phyloP scores from a whole-genome alignment of 2,888 invertebrate species.

The Eupithecia subumbrata region DNA sequence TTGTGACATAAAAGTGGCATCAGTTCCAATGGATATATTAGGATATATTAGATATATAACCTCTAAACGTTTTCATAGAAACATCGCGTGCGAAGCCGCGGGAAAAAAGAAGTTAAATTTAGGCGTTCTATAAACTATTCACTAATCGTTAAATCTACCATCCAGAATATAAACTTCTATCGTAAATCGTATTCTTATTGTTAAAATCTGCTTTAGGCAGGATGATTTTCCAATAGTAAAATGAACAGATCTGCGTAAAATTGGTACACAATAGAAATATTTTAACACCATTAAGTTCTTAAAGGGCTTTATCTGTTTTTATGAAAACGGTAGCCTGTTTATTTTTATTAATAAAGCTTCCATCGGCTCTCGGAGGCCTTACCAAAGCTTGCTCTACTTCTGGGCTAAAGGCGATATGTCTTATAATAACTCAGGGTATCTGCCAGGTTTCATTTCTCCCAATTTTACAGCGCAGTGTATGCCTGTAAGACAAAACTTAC shows the following conservation, averaged over 20 bases:
- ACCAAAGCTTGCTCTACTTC: neutral
- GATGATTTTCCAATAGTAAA: neutral
- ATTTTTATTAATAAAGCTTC: slow-evolving; percentile 39
- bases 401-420: neutral
- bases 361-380: neutral
- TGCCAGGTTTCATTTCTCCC: neutral
- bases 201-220: neutral
- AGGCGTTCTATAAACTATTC: neutral
- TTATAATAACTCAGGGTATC: neutral
- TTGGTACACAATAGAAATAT: slow-evolving; percentile 13
- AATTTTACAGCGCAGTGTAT: neutral
- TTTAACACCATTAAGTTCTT: slow-evolving; percentile 22
- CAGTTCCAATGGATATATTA: no score
- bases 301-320: slow-evolving; percentile 20
- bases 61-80: neutral
- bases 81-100: neutral
- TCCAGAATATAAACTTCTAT: neutral
- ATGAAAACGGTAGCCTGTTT: slow-evolving; percentile 30
- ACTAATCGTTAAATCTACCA: neutral
- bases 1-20: no score
- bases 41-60: no score
- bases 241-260: neutral
- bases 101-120: neutral
- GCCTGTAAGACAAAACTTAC: neutral
- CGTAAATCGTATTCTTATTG: neutral